Conservation (phyloP, 2,113 vertebrate species). For the Orthonyx spaldingii region DNA sequence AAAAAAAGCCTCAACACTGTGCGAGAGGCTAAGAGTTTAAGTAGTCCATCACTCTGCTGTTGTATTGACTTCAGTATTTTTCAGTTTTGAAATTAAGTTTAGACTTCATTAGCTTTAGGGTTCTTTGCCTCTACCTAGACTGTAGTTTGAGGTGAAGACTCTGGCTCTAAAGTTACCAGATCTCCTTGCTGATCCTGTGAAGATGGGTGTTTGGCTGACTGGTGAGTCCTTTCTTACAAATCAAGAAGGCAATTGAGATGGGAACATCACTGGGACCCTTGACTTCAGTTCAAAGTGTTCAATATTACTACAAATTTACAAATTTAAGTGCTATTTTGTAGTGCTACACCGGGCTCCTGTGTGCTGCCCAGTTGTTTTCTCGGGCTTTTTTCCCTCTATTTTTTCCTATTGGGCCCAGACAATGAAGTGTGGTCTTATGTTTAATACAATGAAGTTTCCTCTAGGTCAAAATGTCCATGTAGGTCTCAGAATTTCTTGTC, state of each 20-base stretch:
- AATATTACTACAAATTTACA: background rate
- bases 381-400: accelerated
- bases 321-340: background rate
- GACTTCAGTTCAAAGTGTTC: background rate
- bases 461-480: background rate
- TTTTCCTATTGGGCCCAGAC: background rate
- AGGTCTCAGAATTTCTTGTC: background rate
- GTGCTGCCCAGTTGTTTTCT: background rate
- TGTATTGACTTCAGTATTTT: background rate
- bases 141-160: background rate
- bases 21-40: background rate
- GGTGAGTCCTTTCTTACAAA: background rate
- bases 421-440: background rate
- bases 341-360: background rate
- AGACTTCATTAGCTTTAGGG: background rate
- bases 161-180: background rate
- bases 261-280: background rate
- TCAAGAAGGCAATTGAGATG: background rate
- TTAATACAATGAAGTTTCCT: background rate
- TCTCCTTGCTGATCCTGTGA: background rate
- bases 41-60: background rate
- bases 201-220: background rate
- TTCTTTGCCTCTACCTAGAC: background rate
- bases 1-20: background rate
- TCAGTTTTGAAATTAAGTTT: background rate